Evolutionary conservation across 2,888 invertebrate genomes (phyloP).

Genomic region (Cephus pygmeus): DNA sequence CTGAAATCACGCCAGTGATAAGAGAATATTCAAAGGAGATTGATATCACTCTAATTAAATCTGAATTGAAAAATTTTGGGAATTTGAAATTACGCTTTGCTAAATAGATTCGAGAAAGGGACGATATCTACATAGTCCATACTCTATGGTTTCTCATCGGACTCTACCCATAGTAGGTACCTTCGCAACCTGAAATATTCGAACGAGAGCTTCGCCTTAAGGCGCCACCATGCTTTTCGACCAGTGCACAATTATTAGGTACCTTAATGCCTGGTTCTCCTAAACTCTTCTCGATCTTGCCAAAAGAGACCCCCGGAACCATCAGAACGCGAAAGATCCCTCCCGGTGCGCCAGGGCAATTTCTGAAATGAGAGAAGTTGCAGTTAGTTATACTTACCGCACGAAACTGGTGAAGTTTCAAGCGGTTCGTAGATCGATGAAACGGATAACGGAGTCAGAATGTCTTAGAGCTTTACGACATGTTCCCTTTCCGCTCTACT

Average conservation of each 20-base stretch:
- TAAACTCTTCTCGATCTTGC: background rate
- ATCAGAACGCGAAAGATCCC: background rate
- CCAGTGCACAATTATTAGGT: conserved; percentile 59
- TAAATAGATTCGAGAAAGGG: background rate
- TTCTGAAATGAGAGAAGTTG: background rate
- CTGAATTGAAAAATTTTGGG: background rate
- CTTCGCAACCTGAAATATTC: conserved; percentile 40
- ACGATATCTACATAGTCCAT: background rate
- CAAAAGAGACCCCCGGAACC: background rate
- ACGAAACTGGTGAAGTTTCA: background rate
- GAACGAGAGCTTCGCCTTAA: conserved; percentile 53
- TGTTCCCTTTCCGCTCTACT: background rate
- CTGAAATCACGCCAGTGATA: background rate
- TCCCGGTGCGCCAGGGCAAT: background rate
- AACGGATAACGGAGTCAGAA: background rate
- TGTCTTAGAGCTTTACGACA: background rate
- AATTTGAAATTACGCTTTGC: background rate
- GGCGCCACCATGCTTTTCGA: conserved; percentile 55
- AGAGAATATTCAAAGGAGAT: background rate
- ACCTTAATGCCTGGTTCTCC: conserved; percentile 38
- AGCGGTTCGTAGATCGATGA: background rate
- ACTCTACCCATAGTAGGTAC: background rate
- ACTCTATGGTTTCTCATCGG: background rate
- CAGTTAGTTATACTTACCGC: background rate
- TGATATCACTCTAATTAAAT: background rate